A percentile compares a stretch with the other conserved stretches of the same genome.
Evolutionary conservation across 2,113 vertebrate genomes (phyloP).

Genomic region (Lepisosteus oculatus): DNA sequence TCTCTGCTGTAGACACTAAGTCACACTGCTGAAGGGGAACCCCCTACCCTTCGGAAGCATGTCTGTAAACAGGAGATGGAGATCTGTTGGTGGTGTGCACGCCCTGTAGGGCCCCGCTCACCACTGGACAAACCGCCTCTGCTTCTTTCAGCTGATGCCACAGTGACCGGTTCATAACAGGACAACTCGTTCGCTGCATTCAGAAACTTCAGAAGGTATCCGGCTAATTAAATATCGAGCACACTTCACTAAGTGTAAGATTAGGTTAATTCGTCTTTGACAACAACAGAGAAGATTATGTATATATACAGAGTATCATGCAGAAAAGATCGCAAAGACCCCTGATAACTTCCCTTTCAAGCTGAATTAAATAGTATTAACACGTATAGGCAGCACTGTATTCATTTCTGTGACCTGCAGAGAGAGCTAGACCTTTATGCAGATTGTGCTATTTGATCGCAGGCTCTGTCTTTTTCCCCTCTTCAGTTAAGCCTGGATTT

Average conservation of each 20-base stretch:
- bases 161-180: background rate
- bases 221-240: conserved; percentile 9
- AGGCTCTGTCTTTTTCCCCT: background rate
- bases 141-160: too few relatives aligned
- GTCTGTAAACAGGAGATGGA: too few relatives aligned
- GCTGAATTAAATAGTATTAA: conserved; percentile 5
- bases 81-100: too few relatives aligned
- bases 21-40: too few relatives aligned
- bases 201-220: conserved; percentile 4
- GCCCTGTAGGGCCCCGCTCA: too few relatives aligned
- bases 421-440: background rate
- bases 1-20: too few relatives aligned
- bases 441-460: background rate
- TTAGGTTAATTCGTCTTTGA: conserved; percentile 14
- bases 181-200: conserved; percentile 14
- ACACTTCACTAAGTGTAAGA: conserved; percentile 2
- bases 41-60: too few relatives aligned
- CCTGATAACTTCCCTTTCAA: background rate
- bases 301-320: background rate
- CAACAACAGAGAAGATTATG: background rate
- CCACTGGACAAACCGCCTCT: too few relatives aligned
- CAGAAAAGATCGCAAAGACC: background rate
- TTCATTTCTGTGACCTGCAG: conserved; percentile 2
- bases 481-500: background rate
- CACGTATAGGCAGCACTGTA: background rate